These are phyloP conservation scores for Rhopilema esculentum DNA, from an alignment of 30 jellyfish, hydroid and myxozoan species.

Conservation along the genomic window DNA sequence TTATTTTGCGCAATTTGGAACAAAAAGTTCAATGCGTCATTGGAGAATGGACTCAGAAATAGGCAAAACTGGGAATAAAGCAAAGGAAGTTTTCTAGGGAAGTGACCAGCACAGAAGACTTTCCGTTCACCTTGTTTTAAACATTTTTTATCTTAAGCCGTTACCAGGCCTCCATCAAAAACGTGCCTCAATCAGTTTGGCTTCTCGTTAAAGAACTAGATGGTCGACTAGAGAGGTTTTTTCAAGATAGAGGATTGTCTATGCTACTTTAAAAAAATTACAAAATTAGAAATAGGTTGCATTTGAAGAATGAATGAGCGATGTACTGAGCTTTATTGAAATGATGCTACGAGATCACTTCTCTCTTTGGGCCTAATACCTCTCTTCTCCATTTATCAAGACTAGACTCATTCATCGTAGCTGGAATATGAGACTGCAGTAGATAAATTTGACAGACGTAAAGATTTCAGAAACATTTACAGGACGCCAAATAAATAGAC, in stretches of 20 bases:
- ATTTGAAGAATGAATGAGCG: too few species aligned
- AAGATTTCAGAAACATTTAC: background rate
- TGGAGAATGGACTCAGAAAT: background rate
- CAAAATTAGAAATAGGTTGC: too few species aligned
- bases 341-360: too few species aligned
- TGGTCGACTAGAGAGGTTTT: too few species aligned
- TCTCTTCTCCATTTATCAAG: too few species aligned
- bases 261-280: too few species aligned
- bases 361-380: too few species aligned
- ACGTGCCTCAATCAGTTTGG: background rate
- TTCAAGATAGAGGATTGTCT: too few species aligned
- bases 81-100: slow-evolving; percentile 46
- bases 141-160: background rate
- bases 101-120: slow-evolving; percentile 18
- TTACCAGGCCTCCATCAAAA: background rate
- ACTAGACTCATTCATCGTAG: too few species aligned
- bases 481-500: background rate
- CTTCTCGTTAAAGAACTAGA: background rate
- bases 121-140: background rate
- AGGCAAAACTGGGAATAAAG: slow-evolving; percentile 3
- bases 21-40: slow-evolving; percentile 26
- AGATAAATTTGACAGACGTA: background rate
- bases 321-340: too few species aligned
- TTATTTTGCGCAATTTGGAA: background rate
- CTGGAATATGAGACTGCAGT: too few species aligned